Evolutionary conservation across 2,888 invertebrate genomes (phyloP), one percentile per base, ranked within the genome.

Genomic region (Ophion ventricosus): DNA sequence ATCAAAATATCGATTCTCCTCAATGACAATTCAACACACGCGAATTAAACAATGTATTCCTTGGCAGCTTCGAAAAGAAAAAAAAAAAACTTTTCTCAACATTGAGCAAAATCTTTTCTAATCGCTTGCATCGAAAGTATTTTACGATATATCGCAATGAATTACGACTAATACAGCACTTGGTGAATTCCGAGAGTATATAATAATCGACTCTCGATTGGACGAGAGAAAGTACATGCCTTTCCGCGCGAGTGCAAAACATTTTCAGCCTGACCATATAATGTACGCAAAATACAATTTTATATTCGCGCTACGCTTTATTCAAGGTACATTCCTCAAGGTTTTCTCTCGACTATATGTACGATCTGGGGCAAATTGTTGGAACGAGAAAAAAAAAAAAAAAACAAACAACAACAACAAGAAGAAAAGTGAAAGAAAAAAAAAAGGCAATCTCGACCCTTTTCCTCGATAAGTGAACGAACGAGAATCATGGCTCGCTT

Each of bases 391-490:
- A 72, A 75, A 61, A 49, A 70, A 43, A 17, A 57, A 11, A 57
- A 20, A 23, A 8, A 57, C n/a, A n/a, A n/a, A n/a, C n/a, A 54
- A 35, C 35, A 35, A 8, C 35, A 8, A 8, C 35, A 35, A 35
- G 8, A 5, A 35, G 8, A 35, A 35, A 35, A 35, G 5, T 35
- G 35, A 43, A 43, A 43, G 43, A 78, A 79, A 80, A 74, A 57
- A 78, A 79, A 80, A 74, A 57, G 63, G 70, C 72, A 77, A 29
- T 49, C 2, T 67, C 49, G 64, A 56, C 10, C 64, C 25, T 82
- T 67, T 59, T 59, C 74, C 66, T 75, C 69, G 63, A 72, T 72
- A 73, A 79, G 40, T 56, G 54, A 82, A 73, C 73, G 73, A 74
- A 56, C 69, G 79, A 73, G 43, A 61, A 83, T 75, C 74, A 57